These are phyloP conservation scores for Pimephales promelas DNA, from an alignment of 2,113 vertebrate genomes.

Conservation along the genomic window DNA sequence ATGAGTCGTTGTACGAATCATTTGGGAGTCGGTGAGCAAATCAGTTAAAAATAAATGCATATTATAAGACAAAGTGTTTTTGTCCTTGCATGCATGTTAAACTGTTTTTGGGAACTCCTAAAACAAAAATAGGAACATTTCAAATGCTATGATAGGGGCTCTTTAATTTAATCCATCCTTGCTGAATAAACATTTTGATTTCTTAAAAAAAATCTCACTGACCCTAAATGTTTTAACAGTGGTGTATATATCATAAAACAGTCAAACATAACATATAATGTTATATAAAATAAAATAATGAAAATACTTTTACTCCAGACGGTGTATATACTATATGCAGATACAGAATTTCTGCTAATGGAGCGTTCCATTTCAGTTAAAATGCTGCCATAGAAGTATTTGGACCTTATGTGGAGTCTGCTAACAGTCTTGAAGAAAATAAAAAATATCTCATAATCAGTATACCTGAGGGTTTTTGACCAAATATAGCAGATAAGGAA, in stretches of 20 bases:
- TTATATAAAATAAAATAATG: background rate
- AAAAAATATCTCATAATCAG: constrained; percentile 1
- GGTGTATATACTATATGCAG: background rate
- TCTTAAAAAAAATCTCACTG: background rate
- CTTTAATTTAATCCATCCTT: no score
- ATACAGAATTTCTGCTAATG: background rate
- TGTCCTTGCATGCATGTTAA: no score
- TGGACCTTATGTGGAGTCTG: background rate
- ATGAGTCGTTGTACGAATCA: no score
- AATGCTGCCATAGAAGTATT: background rate
- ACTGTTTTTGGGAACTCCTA: no score
- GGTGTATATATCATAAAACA: background rate
- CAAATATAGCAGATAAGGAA: constrained; percentile 2
- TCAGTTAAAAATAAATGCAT: no score
- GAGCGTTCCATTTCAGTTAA: background rate
- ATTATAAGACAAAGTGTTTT: no score
- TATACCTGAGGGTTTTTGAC: background rate
- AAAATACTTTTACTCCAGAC: background rate
- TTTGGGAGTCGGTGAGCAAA: no score
- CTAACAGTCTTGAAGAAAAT: background rate
- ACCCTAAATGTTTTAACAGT: background rate
- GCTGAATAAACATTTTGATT: no score
- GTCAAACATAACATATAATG: background rate
- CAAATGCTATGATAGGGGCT: no score
- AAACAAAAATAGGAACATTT: no score